Evolutionary conservation across 2,888 invertebrate species (phyloP).

Genomic region (Drosophila multiciliata): DNA sequence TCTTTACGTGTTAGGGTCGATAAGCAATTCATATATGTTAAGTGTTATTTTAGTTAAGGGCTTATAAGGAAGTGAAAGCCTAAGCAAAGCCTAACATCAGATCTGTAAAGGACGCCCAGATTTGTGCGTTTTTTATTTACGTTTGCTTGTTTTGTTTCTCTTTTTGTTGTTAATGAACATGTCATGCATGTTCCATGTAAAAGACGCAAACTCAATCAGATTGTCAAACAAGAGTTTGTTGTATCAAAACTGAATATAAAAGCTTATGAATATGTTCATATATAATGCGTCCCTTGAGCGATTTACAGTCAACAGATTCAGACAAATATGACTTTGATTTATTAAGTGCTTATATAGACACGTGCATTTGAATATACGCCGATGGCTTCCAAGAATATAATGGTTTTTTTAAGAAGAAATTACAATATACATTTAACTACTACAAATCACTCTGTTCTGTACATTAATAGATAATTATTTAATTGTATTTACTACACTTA

Average conservation of each 20-base stretch:
- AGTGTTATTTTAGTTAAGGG: slow-evolving; percentile 80
- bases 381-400: slow-evolving; percentile 2
- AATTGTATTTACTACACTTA: slow-evolving; percentile 72
- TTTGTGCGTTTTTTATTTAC: slow-evolving; percentile 24
- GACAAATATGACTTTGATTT: slow-evolving; percentile 22
- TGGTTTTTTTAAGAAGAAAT: background rate
- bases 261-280: slow-evolving; percentile 15
- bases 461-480: slow-evolving; percentile 73
- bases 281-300: slow-evolving; percentile 36
- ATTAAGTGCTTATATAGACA: slow-evolving; percentile 45
- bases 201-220: slow-evolving; percentile 2
- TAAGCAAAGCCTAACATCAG: slow-evolving; percentile 7
- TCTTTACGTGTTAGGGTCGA: slow-evolving; percentile 61
- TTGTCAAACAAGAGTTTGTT: slow-evolving; percentile 14
- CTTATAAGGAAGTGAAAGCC: slow-evolving; percentile 10
- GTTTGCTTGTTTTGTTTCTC: slow-evolving; percentile 7
- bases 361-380: slow-evolving; percentile 30
- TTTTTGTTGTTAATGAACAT: slow-evolving; percentile 9
- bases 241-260: slow-evolving; percentile 56
- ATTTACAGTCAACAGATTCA: slow-evolving; percentile 7
- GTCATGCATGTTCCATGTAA: slow-evolving; percentile 10
- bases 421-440: slow-evolving; percentile 42
- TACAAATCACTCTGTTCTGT: slow-evolving; percentile 62
- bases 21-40: slow-evolving; percentile 62
- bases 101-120: slow-evolving; percentile 40